Conservation (phyloP, 1,140 invertebrate species). For the Zaprionus kolodkinae region DNA sequence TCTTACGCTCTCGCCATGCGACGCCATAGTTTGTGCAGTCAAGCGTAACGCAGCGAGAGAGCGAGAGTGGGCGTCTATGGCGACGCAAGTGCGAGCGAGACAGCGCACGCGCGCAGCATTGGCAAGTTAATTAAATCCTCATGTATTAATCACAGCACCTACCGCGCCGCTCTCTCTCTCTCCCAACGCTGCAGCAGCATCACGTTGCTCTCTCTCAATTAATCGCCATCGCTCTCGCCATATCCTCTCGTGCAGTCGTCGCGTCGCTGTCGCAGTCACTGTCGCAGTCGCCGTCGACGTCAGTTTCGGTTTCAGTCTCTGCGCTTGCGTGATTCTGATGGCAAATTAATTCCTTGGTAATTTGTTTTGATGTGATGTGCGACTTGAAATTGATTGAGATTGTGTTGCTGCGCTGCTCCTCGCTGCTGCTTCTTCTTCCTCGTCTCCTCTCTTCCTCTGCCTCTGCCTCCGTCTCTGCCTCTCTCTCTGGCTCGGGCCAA, state of each 20-base stretch:
- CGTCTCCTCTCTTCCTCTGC: constrained; percentile 5
- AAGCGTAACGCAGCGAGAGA: constrained; percentile 23
- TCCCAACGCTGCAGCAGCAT: constrained; percentile 7
- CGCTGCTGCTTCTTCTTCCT: background rate
- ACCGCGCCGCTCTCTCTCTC: constrained; percentile 17
- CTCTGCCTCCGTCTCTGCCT: background rate
- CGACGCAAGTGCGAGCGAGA: constrained; percentile 56
- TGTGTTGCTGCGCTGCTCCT: constrained; percentile 58
- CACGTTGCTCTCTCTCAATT: constrained; percentile 72
- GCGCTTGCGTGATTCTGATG: constrained; percentile 83
- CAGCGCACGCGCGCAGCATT: constrained; percentile 53
- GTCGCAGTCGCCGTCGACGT: background rate
- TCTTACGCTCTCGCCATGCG: constrained; percentile 25
- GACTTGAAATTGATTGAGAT: constrained; percentile 83
- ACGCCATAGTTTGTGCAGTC: constrained; percentile 73
- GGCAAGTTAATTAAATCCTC: constrained; percentile 82
- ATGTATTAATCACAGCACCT: constrained; percentile 82
- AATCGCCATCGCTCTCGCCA: constrained; percentile 53
- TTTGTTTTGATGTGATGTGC: constrained; percentile 83
- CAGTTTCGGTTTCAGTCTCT: constrained; percentile 52
- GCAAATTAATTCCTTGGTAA: constrained; percentile 84
- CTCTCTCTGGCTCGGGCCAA: constrained; percentile 5
- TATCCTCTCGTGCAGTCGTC: background rate
- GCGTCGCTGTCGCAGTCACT: background rate
- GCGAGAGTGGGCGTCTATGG: constrained; percentile 30